phyloP scores from a whole-genome alignment of 2,888 invertebrate genomes.

The Harmothoe impar region DNA sequence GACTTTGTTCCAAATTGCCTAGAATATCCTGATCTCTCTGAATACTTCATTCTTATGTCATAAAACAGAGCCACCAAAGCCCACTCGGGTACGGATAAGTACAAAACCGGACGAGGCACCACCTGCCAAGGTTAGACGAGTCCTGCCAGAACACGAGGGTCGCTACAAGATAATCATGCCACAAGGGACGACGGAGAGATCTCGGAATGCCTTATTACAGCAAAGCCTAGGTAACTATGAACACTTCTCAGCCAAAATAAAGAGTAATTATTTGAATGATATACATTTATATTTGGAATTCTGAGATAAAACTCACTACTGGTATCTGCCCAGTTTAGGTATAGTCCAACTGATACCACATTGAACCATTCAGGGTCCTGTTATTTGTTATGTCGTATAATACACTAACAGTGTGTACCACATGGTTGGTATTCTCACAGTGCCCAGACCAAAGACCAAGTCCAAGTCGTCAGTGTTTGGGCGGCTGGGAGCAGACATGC shows the following conservation, averaged over 20 bases:
- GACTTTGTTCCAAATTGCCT: no score
- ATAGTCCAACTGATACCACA: no score
- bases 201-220: conserved; percentile 84
- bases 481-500: conserved; percentile 84
- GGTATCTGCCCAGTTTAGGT: no score
- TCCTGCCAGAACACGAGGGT: conserved; percentile 86
- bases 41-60: neutral
- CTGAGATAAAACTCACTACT: no score
- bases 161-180: conserved; percentile 85
- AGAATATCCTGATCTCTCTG: no score
- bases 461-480: conserved; percentile 84
- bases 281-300: no score
- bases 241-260: no score
- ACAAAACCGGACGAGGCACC: neutral
- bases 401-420: no score
- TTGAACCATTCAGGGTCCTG: no score
- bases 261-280: no score
- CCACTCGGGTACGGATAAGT: neutral
- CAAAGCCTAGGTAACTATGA: conserved; percentile 65
- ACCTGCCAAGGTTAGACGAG: conserved; percentile 80
- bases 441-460: conserved; percentile 26
- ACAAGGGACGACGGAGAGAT: conserved; percentile 83
- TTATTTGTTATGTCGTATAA: no score
- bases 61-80: conserved; percentile 2
- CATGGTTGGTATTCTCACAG: neutral